A percentile compares a stretch with the other conserved stretches of the same genome.
Conservation (phyloP, 2,113 vertebrate species). For the Ornithorhynchus anatinus region DNA sequence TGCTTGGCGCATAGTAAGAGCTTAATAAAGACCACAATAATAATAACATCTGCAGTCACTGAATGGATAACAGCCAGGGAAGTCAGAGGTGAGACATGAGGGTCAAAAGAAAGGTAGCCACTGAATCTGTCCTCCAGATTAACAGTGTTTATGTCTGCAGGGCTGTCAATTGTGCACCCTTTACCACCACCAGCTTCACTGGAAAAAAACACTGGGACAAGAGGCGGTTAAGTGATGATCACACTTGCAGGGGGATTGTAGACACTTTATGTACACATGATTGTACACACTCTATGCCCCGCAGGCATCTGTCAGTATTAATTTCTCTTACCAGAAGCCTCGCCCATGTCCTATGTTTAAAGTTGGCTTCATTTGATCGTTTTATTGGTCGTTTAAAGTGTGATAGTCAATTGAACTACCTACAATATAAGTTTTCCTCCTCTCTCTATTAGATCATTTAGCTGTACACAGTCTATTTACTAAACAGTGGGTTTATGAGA, state of each 20-base stretch:
- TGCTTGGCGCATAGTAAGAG: too few relatives aligned
- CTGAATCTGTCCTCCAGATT: not conserved
- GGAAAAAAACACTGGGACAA: conserved; percentile 12
- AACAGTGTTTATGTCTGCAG: not conserved
- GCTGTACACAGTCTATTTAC: conserved; percentile 55
- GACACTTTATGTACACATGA: too few relatives aligned
- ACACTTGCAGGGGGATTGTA: conserved; percentile 13
- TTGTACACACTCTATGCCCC: conserved; percentile 29
- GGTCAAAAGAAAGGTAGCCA: too few relatives aligned
- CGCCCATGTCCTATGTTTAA: conserved; percentile 38
- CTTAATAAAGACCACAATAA: too few relatives aligned
- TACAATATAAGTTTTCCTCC: not conserved
- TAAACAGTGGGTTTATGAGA: conserved; percentile 54
- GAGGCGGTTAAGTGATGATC: conserved; percentile 2
- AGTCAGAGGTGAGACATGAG: too few relatives aligned
- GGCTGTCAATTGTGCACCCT: not conserved
- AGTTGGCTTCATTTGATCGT: conserved; percentile 26
- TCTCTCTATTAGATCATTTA: conserved; percentile 34
- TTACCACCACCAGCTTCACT: conserved; percentile 14
- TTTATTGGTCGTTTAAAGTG: not conserved
- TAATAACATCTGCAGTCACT: too few relatives aligned
- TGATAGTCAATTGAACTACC: not conserved
- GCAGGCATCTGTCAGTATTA: conserved; percentile 29
- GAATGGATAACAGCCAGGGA: too few relatives aligned
- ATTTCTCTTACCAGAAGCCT: not conserved